phyloP scores from a whole-genome alignment of 1,140 invertebrate species.

The Leptestheria dahalacensis region DNA sequence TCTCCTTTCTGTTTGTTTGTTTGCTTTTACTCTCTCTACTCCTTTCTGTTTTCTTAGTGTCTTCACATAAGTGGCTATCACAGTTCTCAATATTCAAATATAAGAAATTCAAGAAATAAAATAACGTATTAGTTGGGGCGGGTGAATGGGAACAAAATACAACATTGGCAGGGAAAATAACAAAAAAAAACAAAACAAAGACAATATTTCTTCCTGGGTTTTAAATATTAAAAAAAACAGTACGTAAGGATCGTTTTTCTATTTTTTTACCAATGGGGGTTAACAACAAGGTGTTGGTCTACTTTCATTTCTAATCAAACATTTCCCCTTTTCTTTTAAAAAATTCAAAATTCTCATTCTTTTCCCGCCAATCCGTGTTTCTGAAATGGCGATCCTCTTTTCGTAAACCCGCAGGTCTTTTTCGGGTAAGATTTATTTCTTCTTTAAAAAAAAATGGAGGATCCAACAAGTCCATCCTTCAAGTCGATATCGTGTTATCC shows the following conservation, averaged over 20 bases:
- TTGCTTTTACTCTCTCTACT: not conserved
- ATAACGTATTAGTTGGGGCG: too few relatives aligned
- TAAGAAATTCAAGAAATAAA: too few relatives aligned
- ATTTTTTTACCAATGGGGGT: too few relatives aligned
- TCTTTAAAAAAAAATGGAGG: too few relatives aligned
- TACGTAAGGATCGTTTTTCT: not conserved
- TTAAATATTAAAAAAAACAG: not conserved
- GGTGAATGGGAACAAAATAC: too few relatives aligned
- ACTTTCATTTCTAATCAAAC: not conserved
- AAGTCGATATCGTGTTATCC: too few relatives aligned
- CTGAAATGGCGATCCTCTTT: not conserved
- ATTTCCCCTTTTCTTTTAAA: not conserved
- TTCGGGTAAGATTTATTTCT: not conserved
- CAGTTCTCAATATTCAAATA: not conserved
- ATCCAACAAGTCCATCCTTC: too few relatives aligned
- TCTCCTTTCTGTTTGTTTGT: not conserved
- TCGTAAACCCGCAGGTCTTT: not conserved
- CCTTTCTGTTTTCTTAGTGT: not conserved
- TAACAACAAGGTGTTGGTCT: not conserved
- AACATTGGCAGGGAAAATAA: too few relatives aligned
- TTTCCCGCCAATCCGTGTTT: not conserved
- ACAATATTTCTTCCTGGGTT: not conserved
- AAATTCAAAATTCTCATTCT: not conserved
- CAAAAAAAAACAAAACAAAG: not conserved
- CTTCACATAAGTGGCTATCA: not conserved